Conservation (phyloP, 2,113 vertebrate genomes). For the Pristiophorus japonicus region DNA sequence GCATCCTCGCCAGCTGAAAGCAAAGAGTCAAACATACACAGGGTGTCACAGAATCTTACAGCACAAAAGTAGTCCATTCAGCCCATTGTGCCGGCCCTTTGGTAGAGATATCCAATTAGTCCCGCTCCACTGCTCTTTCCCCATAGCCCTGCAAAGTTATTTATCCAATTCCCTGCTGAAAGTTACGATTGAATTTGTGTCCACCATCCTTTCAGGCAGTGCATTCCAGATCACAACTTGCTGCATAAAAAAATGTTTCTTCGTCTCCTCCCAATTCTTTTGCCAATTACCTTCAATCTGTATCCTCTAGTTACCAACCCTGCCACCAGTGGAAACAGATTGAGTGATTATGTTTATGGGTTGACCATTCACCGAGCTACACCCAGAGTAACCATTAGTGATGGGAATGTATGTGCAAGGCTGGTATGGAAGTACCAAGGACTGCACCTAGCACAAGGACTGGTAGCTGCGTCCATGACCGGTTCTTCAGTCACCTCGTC, state of each 20-base stretch:
- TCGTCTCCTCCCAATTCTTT: not conserved
- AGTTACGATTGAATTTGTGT: not conserved
- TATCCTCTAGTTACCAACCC: not conserved
- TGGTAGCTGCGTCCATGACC: not conserved
- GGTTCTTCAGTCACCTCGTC: too few relatives aligned
- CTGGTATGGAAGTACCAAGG: not conserved
- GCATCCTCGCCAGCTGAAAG: constrained; percentile 78
- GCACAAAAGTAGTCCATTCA: not conserved
- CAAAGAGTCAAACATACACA: constrained; percentile 18
- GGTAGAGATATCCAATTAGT: not conserved
- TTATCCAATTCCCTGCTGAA: not conserved
- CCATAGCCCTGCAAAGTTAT: not conserved
- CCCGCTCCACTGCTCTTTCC: not conserved
- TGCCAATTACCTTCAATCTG: not conserved
- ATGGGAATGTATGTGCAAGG: not conserved
- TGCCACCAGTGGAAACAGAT: not conserved
- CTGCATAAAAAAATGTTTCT: not conserved
- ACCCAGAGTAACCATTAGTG: not conserved
- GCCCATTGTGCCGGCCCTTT: not conserved
- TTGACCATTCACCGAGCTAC: too few relatives aligned
- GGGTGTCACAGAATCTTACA: not conserved
- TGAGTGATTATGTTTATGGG: not conserved
- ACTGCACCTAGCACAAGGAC: not conserved
- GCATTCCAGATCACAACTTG: not conserved
- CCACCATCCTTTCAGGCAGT: not conserved